phyloP scores from a whole-genome alignment of 1,140 invertebrate genomes.

The Ditylenchus dipsaci region DNA sequence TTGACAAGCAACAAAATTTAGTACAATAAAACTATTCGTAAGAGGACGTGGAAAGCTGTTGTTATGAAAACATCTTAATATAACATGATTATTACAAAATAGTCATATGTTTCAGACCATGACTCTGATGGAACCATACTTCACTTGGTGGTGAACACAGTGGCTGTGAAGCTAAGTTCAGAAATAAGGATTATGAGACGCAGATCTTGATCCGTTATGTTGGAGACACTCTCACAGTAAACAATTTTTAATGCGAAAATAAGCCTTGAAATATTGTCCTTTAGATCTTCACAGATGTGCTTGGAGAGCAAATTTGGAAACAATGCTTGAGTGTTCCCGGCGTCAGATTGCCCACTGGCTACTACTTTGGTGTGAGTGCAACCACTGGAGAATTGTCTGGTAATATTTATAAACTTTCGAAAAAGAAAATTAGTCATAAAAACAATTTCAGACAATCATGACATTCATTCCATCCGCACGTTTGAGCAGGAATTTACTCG shows the following conservation, averaged over 20 bases:
- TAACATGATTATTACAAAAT: too few relatives aligned
- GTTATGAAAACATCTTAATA: too few relatives aligned
- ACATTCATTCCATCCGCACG: constrained; percentile 74
- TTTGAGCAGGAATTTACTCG: constrained; percentile 57
- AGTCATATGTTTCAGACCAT: constrained; percentile 74
- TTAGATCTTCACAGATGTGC: constrained; percentile 59
- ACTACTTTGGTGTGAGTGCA: constrained; percentile 87
- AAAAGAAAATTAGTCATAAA: constrained; percentile 23
- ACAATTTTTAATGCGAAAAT: neutral
- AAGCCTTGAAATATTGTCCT: too few relatives aligned
- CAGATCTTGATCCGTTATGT: neutral
- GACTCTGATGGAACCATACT: constrained; percentile 96
- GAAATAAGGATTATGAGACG: constrained; percentile 86
- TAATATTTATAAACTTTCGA: constrained; percentile 38
- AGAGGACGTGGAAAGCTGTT: too few relatives aligned
- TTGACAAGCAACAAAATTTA: too few relatives aligned
- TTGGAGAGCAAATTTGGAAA: constrained; percentile 85
- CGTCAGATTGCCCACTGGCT: constrained; percentile 85
- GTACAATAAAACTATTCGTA: too few relatives aligned
- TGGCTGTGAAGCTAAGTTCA: constrained; percentile 72
- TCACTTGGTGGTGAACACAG: constrained; percentile 67
- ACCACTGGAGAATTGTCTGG: constrained; percentile 85
- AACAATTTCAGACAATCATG: constrained; percentile 76
- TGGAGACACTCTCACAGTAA: neutral
- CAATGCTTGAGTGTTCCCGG: constrained; percentile 84